These are phyloP conservation scores for Loxodonta africana DNA, from an alignment of 2,113 vertebrate genomes.

Conservation along the genomic window DNA sequence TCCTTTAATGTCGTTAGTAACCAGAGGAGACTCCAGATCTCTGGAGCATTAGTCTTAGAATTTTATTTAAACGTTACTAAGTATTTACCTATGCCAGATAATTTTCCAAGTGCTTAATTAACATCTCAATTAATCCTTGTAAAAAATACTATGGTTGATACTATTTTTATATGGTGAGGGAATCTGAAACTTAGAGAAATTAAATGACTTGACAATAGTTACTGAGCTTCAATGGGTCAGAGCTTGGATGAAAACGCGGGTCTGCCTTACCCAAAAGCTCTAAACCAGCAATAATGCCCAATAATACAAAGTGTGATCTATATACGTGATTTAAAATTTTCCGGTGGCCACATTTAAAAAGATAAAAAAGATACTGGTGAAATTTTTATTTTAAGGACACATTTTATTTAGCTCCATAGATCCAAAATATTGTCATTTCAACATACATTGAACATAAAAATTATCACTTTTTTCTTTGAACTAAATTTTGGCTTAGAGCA, in stretches of 20 bases:
- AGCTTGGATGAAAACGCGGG: not conserved
- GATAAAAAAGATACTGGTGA: not conserved
- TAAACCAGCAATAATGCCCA: not conserved
- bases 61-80: conserved; percentile 21
- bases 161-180: not conserved
- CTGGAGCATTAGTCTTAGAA: not conserved
- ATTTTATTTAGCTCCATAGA: conserved; percentile 10
- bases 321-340: conserved; percentile 2
- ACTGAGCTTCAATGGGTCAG: not conserved
- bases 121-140: conserved; percentile 38
- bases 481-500: not conserved
- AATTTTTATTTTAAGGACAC: not conserved
- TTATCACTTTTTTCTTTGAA: conserved; percentile 17
- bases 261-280: conserved; percentile 19
- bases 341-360: not conserved
- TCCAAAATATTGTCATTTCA: conserved; percentile 46
- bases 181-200: not conserved
- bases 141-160: not conserved
- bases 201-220: not conserved
- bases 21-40: not conserved
- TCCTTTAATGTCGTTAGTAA: not conserved
- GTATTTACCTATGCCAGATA: conserved; percentile 27
- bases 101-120: not conserved
- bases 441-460: not conserved
- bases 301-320: conserved; percentile 29